Base-by-base conservation (phyloP, 35 echinoderm and acorn worm genomes). In the Apostichopus californicus region DNA sequence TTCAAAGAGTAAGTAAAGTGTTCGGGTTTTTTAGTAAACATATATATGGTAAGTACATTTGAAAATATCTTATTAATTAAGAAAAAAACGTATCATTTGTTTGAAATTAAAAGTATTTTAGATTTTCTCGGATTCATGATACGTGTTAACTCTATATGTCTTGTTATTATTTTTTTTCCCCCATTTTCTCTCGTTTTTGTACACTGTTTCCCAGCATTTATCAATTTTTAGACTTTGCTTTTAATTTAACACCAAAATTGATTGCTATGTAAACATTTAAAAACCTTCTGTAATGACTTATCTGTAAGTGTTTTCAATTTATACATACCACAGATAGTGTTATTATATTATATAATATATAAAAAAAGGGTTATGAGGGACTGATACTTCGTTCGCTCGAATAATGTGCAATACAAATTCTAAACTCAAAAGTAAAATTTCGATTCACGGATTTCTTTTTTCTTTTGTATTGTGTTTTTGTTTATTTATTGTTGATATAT, bases 361-460 rank as follows among this genome's bases (percentile, higher is more conserved):
- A 46, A 46, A 46, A 46, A 46, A 46, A 46, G 34, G 58, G 56
- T 85, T 85, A 85, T 20, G 81, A 59, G 81, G 18, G 81, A 59
- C 57, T 56, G 57, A 18, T 59, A 59, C 15, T 85, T 85, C 17
- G 58, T 58, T 85, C 81, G 81, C 81, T 85, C 81, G 55, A 55
- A 85, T 85, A 85, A 85, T 85, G 81, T 85, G 81, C 81, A 85
- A 85, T 85, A 85, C 81, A 85, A 85, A 85, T 85, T 85, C 20
- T 58, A 85, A 85, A 57, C 15, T 8, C 57, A 85, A 56, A 58
- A n/a, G 52, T 55, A 85, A 81, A 81, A 23, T 12, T 61, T 61
- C 58, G 58, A 61, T 46, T 46, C 34, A 46, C 34, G 34, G 34
- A 61, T 61, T 61, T 8, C 12, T 61, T 61, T 61, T 53, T 54